These are phyloP conservation scores for Acanthochromis polyacanthus DNA, from an alignment of 2,113 vertebrate genomes.

Conservation along the genomic window DNA sequence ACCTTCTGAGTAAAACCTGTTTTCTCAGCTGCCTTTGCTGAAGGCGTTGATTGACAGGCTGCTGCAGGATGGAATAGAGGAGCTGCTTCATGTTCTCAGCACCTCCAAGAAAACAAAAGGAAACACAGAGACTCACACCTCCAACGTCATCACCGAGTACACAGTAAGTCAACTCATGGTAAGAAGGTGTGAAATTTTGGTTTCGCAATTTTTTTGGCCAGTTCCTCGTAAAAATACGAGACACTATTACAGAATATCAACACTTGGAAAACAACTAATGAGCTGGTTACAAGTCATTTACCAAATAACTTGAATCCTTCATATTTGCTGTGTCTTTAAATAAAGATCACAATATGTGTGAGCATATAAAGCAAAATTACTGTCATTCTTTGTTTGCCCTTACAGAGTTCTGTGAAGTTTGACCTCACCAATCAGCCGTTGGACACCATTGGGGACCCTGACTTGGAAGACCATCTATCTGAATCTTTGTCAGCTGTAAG, in stretches of 20 bases:
- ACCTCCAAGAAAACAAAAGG: constrained; percentile 65
- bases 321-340: neutral
- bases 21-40: constrained; percentile 87
- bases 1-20: constrained; percentile 39
- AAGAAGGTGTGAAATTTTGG: neutral
- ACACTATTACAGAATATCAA: neutral
- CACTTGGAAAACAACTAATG: neutral
- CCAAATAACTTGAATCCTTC: neutral
- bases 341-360: neutral
- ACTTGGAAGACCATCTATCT: constrained; percentile 28
- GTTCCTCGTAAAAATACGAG: neutral
- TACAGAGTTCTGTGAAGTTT: constrained; percentile 73
- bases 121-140: constrained; percentile 72
- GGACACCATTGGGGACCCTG: constrained; percentile 35
- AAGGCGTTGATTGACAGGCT: constrained; percentile 87
- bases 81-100: constrained; percentile 77
- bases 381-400: neutral
- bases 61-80: constrained; percentile 85
- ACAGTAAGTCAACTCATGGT: constrained; percentile 66
- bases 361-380: neutral
- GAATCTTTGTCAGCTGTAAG: constrained; percentile 61
- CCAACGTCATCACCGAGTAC: constrained; percentile 72
- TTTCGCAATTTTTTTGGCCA: too few species aligned
- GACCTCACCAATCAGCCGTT: constrained; percentile 40
- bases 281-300: neutral